A percentile compares a stretch with the other conserved stretches of the same genome.
phyloP scores from a whole-genome alignment of 2,113 vertebrate species.

The Turdus rufiventris region DNA sequence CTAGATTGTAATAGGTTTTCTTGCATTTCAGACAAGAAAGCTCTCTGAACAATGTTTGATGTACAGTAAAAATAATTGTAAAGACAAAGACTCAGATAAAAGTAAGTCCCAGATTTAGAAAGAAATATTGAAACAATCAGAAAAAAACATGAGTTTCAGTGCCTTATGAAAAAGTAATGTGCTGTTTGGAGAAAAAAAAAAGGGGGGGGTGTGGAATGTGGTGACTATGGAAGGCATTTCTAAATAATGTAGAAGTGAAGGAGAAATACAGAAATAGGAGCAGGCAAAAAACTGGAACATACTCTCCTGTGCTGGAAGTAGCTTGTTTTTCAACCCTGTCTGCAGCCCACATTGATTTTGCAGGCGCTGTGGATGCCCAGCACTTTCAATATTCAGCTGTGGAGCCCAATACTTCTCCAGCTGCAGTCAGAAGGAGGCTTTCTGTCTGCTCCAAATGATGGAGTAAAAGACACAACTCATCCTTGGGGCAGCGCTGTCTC shows the following conservation, averaged over 20 bases:
- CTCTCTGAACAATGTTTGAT: background rate
- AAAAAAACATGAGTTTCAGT: background rate
- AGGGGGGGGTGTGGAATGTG: background rate
- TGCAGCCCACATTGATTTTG: conserved; percentile 22
- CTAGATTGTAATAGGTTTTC: background rate
- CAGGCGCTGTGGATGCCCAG: background rate
- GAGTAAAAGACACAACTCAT: background rate
- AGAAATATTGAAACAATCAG: conserved; percentile 5
- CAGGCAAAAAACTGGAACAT: background rate
- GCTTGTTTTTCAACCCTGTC: background rate
- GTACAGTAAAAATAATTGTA: conserved; percentile 23
- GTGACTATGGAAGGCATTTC: background rate
- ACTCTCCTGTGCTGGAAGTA: background rate
- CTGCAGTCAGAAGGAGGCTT: background rate
- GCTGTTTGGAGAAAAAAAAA: background rate
- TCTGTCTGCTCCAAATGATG: background rate
- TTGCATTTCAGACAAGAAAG: background rate
- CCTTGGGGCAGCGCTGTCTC: background rate
- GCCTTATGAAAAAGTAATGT: conserved; percentile 21
- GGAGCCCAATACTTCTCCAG: background rate
- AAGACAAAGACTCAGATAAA: conserved; percentile 10
- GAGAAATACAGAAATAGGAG: conserved; percentile 9
- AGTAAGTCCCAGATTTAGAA: background rate
- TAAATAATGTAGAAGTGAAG: background rate
- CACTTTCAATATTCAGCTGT: background rate